Evolutionary conservation across 2,113 vertebrate species (phyloP).

Genomic region (Rhinogobius similis): DNA sequence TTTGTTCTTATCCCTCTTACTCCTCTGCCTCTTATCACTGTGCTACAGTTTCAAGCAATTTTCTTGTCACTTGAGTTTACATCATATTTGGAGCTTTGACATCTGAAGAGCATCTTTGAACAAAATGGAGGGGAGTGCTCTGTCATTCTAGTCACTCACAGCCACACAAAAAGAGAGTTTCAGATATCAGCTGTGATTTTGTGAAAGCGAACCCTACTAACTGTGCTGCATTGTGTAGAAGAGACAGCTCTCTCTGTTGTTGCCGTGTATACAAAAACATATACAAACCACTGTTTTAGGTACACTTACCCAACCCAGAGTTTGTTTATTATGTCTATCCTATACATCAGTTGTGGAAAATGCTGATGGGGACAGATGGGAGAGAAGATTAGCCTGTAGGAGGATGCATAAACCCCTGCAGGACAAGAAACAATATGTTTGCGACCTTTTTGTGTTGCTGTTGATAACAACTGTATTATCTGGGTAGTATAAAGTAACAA

Average conservation of each 20-base stretch:
- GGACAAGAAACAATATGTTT: constrained; percentile 14
- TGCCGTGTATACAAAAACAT: constrained; percentile 22
- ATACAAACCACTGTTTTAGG: constrained; percentile 50
- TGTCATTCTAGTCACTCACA: constrained; percentile 21
- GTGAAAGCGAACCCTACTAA: constrained; percentile 4
- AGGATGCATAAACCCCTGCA: constrained; percentile 35
- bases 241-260: constrained; percentile 39
- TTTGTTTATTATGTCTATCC: constrained; percentile 46
- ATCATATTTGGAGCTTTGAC: constrained; percentile 9
- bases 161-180: constrained; percentile 20
- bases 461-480: constrained; percentile 2
- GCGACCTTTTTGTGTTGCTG: constrained; percentile 12
- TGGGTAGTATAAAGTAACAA: background rate
- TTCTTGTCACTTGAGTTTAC: constrained; percentile 4
- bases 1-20: constrained; percentile 17
- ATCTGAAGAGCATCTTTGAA: constrained; percentile 46
- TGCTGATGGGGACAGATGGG: constrained; percentile 47
- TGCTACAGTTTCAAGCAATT: constrained; percentile 26
- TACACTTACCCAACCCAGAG: constrained; percentile 12
- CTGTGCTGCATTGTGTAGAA: constrained; percentile 34
- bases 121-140: constrained; percentile 2
- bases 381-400: constrained; percentile 27
- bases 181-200: constrained; percentile 8
- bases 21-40: constrained; percentile 11
- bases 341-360: constrained; percentile 43